Conservation (phyloP, 2,888 invertebrate species). For the Drosophila siamana region DNA sequence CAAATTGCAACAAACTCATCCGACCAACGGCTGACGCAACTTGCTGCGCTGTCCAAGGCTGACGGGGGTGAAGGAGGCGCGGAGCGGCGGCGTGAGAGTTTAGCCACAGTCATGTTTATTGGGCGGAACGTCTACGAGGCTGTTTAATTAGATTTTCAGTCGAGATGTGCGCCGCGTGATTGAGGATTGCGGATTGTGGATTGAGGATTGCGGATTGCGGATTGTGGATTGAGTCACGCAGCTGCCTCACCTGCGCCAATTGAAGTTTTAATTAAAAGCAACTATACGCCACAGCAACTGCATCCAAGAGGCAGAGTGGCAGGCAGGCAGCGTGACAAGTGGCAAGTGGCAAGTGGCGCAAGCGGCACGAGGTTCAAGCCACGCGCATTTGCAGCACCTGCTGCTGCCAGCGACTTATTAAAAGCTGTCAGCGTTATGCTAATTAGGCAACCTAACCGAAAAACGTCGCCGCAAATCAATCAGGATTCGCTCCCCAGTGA, state of each 20-base stretch:
- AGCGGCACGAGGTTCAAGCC: slow-evolving; percentile 13
- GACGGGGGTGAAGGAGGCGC: no score
- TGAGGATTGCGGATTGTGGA: slow-evolving; percentile 52
- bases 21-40: no score
- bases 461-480: slow-evolving; percentile 69
- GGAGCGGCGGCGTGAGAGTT: no score
- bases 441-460: slow-evolving; percentile 57
- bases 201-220: slow-evolving; percentile 36
- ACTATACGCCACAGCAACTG: slow-evolving; percentile 47
- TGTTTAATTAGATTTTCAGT: slow-evolving; percentile 73
- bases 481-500: slow-evolving; percentile 28
- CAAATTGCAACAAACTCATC: no score
- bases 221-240: slow-evolving; percentile 34
- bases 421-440: slow-evolving; percentile 70
- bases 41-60: no score
- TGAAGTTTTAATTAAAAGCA: slow-evolving; percentile 83
- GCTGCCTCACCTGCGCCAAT: slow-evolving; percentile 43
- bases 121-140: slow-evolving; percentile 34
- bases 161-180: slow-evolving; percentile 64
- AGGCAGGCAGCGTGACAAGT: no score
- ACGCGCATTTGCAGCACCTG: slow-evolving; percentile 65
- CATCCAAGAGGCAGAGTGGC: slow-evolving; percentile 1
- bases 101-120: background rate
- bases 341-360: background rate
- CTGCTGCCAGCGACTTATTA: slow-evolving; percentile 57